Percentiles rank a stretch among this genome's conserved stretches.
Conservation (phyloP, 1,140 invertebrate genomes). For the Lordiphosa mommai region DNA sequence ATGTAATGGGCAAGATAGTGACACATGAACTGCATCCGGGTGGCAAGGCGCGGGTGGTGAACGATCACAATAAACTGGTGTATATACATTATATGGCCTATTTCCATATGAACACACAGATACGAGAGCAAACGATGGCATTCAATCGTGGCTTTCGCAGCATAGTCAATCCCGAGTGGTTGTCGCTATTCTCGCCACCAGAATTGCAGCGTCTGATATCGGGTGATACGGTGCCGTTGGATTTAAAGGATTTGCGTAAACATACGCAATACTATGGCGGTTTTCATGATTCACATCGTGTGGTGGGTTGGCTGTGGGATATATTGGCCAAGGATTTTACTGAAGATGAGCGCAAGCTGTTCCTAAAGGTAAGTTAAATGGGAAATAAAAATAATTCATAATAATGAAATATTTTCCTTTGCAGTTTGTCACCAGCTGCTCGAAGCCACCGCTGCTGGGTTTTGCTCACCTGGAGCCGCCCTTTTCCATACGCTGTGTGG, state of each 20-base stretch:
- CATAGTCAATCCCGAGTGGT: constrained; percentile 97
- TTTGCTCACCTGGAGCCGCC: constrained; percentile 98
- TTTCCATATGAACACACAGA: constrained; percentile 98
- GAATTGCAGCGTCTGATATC: constrained; percentile 96
- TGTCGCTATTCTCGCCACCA: constrained; percentile 96
- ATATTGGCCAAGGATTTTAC: constrained; percentile 97
- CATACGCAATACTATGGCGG: constrained; percentile 99
- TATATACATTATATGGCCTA: constrained; percentile 98
- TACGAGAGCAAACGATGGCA: constrained; percentile 96
- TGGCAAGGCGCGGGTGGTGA: constrained; percentile 94
- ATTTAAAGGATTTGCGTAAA: constrained; percentile 93
- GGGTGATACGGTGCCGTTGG: constrained; percentile 94
- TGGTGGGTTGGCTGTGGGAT: constrained; percentile 99
- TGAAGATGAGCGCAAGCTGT: constrained; percentile 93
- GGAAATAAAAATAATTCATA: too few species aligned
- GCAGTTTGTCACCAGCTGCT: constrained; percentile 99
- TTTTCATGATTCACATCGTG: constrained; percentile 98
- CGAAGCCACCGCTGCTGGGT: constrained; percentile 94
- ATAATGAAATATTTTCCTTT: too few species aligned
- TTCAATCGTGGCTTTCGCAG: constrained; percentile 98
- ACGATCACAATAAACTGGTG: constrained; percentile 96
- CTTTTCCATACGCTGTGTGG: constrained; percentile 99
- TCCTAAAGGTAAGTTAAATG: constrained; percentile 93
- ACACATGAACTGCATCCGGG: constrained; percentile 96
- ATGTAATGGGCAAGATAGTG: constrained; percentile 94